Conservation (phyloP, 2,113 vertebrate species). For the Xyrauchen texanus region DNA sequence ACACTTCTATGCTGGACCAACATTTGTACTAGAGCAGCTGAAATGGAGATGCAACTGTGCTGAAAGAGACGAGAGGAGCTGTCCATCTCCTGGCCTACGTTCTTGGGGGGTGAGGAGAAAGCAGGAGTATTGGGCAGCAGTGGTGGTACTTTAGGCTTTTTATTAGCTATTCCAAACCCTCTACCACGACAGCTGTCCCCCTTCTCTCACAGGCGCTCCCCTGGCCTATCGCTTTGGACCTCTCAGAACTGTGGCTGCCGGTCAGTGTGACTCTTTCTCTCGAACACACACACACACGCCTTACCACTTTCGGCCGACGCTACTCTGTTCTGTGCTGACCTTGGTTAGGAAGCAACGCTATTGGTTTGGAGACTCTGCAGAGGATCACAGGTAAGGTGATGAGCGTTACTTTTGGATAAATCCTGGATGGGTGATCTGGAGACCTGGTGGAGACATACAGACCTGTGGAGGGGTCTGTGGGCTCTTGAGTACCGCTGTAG, state of each 20-base stretch:
- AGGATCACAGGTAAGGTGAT: conserved; percentile 57
- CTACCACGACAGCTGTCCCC: conserved; percentile 84
- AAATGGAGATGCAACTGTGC: conserved; percentile 58
- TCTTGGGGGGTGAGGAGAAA: conserved; percentile 52
- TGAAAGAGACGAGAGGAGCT: conserved; percentile 29
- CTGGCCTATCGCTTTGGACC: too few species aligned
- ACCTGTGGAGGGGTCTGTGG: conserved; percentile 23
- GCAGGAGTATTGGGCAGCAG: conserved; percentile 36
- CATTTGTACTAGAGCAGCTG: conserved; percentile 54
- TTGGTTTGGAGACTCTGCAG: not conserved
- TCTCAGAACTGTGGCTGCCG: conserved; percentile 17
- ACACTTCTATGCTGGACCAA: not conserved
- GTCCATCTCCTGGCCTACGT: conserved; percentile 52
- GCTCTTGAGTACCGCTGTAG: not conserved
- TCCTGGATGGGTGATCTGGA: not conserved
- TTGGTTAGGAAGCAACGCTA: conserved; percentile 11
- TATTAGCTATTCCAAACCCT: too few species aligned
- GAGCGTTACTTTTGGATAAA: not conserved
- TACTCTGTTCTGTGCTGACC: not conserved
- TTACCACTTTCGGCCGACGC: too few species aligned
- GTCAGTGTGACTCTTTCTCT: conserved; percentile 44
- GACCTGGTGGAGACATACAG: not conserved
- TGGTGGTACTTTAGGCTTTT: conserved; percentile 71
- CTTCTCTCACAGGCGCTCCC: conserved; percentile 48
- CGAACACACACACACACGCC: not conserved